A percentile compares a stretch with the other conserved stretches of the same genome.
Evolutionary conservation across 2,113 vertebrate species (phyloP).

Genomic region (Piprites chloris): DNA sequence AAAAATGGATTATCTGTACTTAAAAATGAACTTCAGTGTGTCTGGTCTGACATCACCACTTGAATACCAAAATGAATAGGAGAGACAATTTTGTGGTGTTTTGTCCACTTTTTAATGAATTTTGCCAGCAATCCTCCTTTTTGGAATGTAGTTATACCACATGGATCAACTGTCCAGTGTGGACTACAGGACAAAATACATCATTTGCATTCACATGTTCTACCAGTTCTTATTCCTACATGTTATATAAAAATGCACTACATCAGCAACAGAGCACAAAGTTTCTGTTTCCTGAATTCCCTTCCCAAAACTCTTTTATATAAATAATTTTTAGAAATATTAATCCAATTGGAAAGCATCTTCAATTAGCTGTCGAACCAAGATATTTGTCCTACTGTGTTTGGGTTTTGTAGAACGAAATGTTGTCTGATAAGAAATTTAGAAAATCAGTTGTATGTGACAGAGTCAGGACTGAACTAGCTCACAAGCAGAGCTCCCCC

Average conservation of each 20-base stretch:
- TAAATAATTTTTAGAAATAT: neutral
- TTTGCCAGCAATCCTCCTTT: neutral
- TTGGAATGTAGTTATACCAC: neutral
- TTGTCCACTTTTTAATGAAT: neutral
- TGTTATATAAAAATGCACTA: neutral
- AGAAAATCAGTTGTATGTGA: neutral
- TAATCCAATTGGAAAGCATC: neutral
- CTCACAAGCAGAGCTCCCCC: neutral
- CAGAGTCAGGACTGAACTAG: neutral
- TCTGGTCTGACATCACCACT: neutral
- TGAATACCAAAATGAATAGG: neutral
- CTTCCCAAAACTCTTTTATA: neutral
- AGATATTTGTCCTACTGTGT: neutral
- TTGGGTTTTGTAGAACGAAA: neutral
- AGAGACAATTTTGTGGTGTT: neutral
- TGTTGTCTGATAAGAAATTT: neutral
- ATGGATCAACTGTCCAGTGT: neutral
- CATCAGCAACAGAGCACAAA: neutral
- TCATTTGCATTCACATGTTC: neutral
- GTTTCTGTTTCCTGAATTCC: neutral
- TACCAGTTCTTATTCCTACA: neutral
- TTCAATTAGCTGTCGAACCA: neutral
- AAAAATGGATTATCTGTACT: neutral
- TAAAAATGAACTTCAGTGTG: neutral
- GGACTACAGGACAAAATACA: neutral